phyloP scores from a whole-genome alignment of 2,797 vertebrate genomes.

The Pangasius djambal region DNA sequence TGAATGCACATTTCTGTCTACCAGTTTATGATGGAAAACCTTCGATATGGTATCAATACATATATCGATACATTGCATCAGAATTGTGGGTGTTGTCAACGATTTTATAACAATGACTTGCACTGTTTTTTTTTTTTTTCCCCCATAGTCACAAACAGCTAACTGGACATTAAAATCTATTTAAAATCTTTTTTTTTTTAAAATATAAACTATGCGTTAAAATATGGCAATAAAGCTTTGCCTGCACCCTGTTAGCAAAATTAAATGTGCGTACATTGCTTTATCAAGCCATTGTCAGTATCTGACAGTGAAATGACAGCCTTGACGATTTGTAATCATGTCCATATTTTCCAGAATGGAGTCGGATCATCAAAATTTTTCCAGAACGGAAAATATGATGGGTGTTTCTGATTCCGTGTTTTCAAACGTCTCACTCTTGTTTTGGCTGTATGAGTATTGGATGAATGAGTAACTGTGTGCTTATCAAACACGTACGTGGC shows the following conservation, averaged over 20 bases:
- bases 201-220: neutral
- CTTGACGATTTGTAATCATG: neutral
- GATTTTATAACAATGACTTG: neutral
- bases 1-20: neutral
- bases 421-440: neutral
- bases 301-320: neutral
- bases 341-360: neutral
- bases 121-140: neutral
- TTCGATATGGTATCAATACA: neutral
- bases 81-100: neutral
- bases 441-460: neutral
- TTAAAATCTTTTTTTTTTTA: neutral
- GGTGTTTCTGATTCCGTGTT: neutral
- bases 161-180: neutral
- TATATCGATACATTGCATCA: neutral
- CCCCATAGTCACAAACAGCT: neutral
- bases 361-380: neutral
- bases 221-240: neutral
- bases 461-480: neutral
- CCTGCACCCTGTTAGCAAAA: neutral
- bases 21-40: neutral
- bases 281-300: neutral
- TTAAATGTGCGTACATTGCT: neutral
- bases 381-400: neutral
- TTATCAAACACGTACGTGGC: neutral